phyloP scores from a whole-genome alignment of 2,113 vertebrate genomes.

The Lycaon pictus region DNA sequence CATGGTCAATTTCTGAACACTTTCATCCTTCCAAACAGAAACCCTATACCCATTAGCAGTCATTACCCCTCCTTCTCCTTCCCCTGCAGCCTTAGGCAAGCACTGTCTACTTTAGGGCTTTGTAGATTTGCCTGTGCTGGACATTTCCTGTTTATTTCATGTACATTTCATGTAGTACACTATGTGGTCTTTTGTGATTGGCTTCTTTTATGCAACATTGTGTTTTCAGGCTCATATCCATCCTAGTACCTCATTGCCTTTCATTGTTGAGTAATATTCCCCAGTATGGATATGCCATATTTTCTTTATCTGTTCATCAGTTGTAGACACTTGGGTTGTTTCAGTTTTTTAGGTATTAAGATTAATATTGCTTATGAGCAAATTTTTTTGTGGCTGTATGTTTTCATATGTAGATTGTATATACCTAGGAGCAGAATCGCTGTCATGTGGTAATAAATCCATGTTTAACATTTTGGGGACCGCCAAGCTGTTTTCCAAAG shows the following conservation, averaged over 20 bases:
- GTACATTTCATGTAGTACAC: background rate
- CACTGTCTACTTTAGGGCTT: background rate
- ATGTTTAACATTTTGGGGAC: background rate
- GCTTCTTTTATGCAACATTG: background rate
- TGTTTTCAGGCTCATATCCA: background rate
- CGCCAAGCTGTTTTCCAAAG: background rate
- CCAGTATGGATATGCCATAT: background rate
- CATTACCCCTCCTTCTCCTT: accelerated
- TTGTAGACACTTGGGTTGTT: background rate
- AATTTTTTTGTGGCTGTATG: background rate
- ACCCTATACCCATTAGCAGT: background rate
- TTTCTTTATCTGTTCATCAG: background rate
- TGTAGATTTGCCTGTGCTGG: background rate
- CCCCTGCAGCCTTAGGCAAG: background rate
- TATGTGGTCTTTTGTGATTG: background rate
- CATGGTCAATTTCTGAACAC: background rate
- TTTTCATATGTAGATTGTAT: background rate
- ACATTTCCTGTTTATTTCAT: background rate
- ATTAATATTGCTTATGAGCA: background rate
- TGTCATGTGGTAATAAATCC: background rate
- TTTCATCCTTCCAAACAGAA: background rate
- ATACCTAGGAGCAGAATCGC: background rate
- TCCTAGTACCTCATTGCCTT: background rate
- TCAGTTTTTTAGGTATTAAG: background rate
- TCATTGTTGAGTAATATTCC: background rate